Conservation (phyloP, 2,888 invertebrate species). For the Glyphotaelius pellucidus region DNA sequence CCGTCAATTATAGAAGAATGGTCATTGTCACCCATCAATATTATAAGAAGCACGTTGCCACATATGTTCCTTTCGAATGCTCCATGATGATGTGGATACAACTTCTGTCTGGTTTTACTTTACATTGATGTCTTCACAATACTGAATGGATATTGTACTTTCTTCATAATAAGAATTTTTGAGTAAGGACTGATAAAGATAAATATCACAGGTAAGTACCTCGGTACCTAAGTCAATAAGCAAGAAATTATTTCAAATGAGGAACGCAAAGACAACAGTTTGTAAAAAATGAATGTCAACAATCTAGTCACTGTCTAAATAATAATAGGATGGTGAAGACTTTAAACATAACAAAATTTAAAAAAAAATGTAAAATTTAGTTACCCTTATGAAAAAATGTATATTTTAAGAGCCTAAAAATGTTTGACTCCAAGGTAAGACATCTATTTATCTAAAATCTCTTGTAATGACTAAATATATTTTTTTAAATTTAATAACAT, state of each 20-base stretch:
- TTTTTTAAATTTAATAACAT: too few relatives aligned
- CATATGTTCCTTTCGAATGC: too few relatives aligned
- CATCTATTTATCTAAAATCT: background rate
- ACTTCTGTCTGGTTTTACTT: too few relatives aligned
- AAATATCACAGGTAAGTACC: background rate
- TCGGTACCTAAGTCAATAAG: background rate
- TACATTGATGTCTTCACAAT: too few relatives aligned
- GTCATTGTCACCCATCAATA: too few relatives aligned
- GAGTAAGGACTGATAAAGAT: background rate
- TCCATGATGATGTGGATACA: too few relatives aligned
- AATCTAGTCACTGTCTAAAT: background rate
- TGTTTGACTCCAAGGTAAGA: background rate
- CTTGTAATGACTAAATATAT: background rate
- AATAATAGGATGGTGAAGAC: background rate
- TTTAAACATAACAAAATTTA: background rate
- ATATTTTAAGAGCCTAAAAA: background rate
- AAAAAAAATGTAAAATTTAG: conserved; percentile 12
- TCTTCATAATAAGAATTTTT: background rate
- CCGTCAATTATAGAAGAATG: too few relatives aligned
- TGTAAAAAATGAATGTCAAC: conserved; percentile 1
- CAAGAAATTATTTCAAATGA: background rate
- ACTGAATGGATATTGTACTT: too few relatives aligned
- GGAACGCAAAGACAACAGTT: background rate
- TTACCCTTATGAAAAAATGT: background rate
- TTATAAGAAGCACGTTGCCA: too few relatives aligned